Evolutionary conservation across 37 sponge, comb jelly and placozoan genomes (phyloP).

Genomic region (Axinella damicornis): DNA sequence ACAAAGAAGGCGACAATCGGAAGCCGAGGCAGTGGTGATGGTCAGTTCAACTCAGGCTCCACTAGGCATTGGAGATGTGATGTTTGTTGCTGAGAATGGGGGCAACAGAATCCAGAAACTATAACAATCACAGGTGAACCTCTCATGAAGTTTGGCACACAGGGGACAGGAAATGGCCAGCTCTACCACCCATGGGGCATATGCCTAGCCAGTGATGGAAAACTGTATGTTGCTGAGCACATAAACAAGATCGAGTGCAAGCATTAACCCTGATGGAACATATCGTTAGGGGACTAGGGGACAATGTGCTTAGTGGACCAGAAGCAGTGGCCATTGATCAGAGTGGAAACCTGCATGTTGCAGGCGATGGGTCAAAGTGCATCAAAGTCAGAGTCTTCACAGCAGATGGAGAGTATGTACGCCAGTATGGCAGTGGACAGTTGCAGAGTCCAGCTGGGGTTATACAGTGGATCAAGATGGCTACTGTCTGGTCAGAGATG

Average conservation of each 20-base stretch:
- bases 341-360: conserved; percentile 31
- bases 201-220: conserved; percentile 21
- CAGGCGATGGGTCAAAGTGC: neutral
- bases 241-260: conserved; percentile 26
- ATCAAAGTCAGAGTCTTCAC: conserved; percentile 29
- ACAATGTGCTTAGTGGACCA: neutral
- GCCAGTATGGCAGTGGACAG: conserved; percentile 6
- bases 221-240: conserved; percentile 31
- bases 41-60: conserved; percentile 41
- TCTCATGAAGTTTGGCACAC: conserved; percentile 39
- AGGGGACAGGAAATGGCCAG: conserved; percentile 40
- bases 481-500: neutral
- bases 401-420: conserved; percentile 14
- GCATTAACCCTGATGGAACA: conserved; percentile 42
- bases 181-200: conserved; percentile 35
- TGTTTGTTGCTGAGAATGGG: conserved; percentile 49
- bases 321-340: conserved; percentile 43
- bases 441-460: conserved; percentile 41
- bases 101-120: conserved; percentile 46
- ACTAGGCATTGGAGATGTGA: conserved; percentile 19
- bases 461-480: conserved; percentile 39
- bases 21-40: conserved; percentile 33
- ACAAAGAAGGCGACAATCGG: too few species aligned
- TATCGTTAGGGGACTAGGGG: neutral
- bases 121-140: conserved; percentile 5